Base-by-base conservation (phyloP, 2,797 vertebrate genomes). In the Xenopus petersii region DNA sequence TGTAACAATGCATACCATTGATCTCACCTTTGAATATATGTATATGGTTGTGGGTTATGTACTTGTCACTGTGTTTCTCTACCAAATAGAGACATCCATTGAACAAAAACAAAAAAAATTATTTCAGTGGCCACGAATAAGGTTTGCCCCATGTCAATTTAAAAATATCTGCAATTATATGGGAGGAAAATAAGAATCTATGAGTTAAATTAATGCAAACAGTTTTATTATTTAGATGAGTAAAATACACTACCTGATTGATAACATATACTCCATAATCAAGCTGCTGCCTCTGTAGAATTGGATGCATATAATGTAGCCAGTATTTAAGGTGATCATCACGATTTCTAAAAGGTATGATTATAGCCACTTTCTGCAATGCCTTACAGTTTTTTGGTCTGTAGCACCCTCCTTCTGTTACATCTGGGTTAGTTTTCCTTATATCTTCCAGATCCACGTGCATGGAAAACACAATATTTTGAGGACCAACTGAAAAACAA, bases 191-290 rank as follows among this genome's bases (percentile, higher is more conserved):
- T 42, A 42, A 42, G 36, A 21, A 21, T 21, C 36, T 6, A 42
- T 42, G 6, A 42, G 36, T 42, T 42, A 6, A 42, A 42, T 42
- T 42, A 42, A 42, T 42, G 36, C 36, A 30, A 2, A 42, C 1
- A 42, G 3, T 42, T 42, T 3, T 42, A 42, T 6, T 42, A 42
- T 4, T 42, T 6, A 42, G 5, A 42, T 42, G 36, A 42, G 36
- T 42, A 42, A 7, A 42, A 26, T 55, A 47, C 66, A 86, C 87
- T 84, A 98, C 96, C 95, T 98, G 97, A 79, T 95, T 95, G 82
- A 99, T 94, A 80, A 99, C 81, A 77, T 96, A 99, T 12, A 99
- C 81, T 1, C 96, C 96, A 24, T 99, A 99, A 85, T 98, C 95
- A 0, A 99, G 88, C 76, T 98, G 96, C 81, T 99, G 97, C 0